Base-by-base conservation (phyloP, 2,113 vertebrate species). In the Aix galericulata region DNA sequence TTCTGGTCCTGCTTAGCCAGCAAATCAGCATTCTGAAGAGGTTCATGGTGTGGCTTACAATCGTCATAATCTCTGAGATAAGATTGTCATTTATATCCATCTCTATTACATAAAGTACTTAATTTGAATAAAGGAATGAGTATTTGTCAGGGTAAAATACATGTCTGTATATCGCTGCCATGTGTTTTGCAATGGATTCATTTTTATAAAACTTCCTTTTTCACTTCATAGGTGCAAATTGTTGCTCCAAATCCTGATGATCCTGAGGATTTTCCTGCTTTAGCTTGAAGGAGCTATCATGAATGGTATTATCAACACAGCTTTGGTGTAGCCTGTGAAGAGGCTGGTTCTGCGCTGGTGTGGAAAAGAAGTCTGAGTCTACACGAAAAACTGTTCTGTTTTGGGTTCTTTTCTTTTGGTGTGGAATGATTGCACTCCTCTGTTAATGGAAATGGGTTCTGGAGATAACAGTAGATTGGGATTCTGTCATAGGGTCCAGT, bases 261-360 rank as follows among this genome's bases (percentile, higher is more conserved):
- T 92, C 99, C 98, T 11, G 99, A 99, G 83, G 98, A 99, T 93
- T 99, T 99, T 85, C 99, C 99, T 4, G 99, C 99, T 53, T 97
- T 99, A 89, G 97, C 97, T 18, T 99, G 95, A 98, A 69, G 52
- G 80, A 86, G 25, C 34, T 5, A 1, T 66, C 1, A 5, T 34
- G 50, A 79, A 42, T 73, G 74, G 32, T 63, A 68, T 53, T 87
- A 50, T 82, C 53, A 32, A 55, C 79, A 38, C 76, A 21, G 5
- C n/a, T n/a, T 48, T 52, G 29, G 42, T 20, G 12, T 58, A 94
- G 56, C 88, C 88, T 76, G 22, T 53, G 69, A 86, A 89, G 78
- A 96, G 60, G 88, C 89, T 68, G 80, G 68, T 74, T 86, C 87
- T 92, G n/a, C 77, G 68, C 89, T 95, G 93, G 55, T 92, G 29